These are phyloP conservation scores for Caenorhabditis sinica DNA, from an alignment of 2,888 invertebrate species.

Conservation along the genomic window DNA sequence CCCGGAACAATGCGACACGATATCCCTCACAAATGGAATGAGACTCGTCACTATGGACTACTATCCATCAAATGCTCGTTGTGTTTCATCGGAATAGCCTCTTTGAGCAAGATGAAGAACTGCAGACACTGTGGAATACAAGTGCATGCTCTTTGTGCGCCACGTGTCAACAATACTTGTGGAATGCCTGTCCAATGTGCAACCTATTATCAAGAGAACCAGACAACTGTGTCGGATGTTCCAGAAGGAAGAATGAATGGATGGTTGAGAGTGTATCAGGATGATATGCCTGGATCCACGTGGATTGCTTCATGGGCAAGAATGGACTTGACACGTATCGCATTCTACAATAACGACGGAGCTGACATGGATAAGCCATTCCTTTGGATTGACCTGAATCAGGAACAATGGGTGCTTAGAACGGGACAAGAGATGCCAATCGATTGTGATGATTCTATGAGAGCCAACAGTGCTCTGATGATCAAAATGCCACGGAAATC, in stretches of 20 bases:
- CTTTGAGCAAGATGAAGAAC: conserved; percentile 57
- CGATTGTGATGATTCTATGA: conserved; percentile 59
- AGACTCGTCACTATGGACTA: conserved; percentile 63
- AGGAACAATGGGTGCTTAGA: conserved; percentile 76
- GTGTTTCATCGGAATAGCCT: conserved; percentile 71
- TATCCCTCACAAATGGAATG: conserved; percentile 74
- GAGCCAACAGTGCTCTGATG: conserved; percentile 72
- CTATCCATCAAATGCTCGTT: conserved; percentile 71
- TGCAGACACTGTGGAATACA: conserved; percentile 68
- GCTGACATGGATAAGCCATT: conserved; percentile 70
- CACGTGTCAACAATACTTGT: conserved; percentile 71
- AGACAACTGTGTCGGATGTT: conserved; percentile 36
- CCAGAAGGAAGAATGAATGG: conserved; percentile 73
- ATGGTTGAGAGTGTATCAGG: conserved; percentile 74
- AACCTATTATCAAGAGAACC: conserved; percentile 67
- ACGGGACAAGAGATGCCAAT: conserved; percentile 67
- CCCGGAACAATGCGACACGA: conserved; percentile 70
- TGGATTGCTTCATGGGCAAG: conserved; percentile 74
- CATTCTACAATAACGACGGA: conserved; percentile 77
- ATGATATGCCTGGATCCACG: conserved; percentile 52
- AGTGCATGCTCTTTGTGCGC: conserved; percentile 65
- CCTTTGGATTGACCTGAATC: conserved; percentile 72
- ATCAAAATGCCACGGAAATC: conserved; percentile 75
- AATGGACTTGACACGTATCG: conserved; percentile 68
- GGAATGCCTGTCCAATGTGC: conserved; percentile 70